Base-by-base conservation (phyloP, 2,797 vertebrate genomes). In the Erithacus rubecula region DNA sequence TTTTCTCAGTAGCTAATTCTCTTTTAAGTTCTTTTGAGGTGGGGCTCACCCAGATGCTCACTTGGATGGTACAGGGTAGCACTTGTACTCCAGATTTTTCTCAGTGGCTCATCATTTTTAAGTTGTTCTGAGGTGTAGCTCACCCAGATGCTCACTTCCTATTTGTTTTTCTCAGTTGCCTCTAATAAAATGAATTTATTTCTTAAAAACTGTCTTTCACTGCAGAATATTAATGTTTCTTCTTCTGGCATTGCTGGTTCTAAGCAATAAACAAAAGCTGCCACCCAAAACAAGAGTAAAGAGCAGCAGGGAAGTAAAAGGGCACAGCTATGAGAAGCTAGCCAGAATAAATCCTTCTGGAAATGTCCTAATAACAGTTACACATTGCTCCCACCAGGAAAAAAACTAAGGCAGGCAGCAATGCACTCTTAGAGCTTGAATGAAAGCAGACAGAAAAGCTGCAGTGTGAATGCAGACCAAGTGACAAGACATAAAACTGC, bases 231-330 rank as follows among this genome's bases (percentile, higher is more conserved):
- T 97, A 92, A 93, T 89, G 83, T 92, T 85, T 95, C 75, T 95
- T 95, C 93, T 96, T 96, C 94, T 94, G 85, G 63, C 75, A 63
- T 90, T 94, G 95, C 83, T 92, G 80, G 68, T 96, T 97, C 96
- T 93, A 96, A 96, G 93, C 85, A 93, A 95, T 95, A 96, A 97
- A 95, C 55, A 95, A 95, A 97, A 90, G 77, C 80, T 95, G 85
- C 78, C 77, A 83, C 85, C 67, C 87, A 71, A 97, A 97, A 69
- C 32, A 62, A 78, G 75, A 76, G 69, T 83, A 67, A 91, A 89
- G 93, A 95, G 91, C 49, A 89, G 15, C 21, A 22, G 71, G 62
- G 53, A 91, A 67, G 39, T 56, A 67, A 88, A 94, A 95, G 82
- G 36, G 83, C 67, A 46, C 2, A 17, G 69, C 56, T 71, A 20